Conservation (phyloP, 1,140 invertebrate species). For the Drosophila auraria region DNA sequence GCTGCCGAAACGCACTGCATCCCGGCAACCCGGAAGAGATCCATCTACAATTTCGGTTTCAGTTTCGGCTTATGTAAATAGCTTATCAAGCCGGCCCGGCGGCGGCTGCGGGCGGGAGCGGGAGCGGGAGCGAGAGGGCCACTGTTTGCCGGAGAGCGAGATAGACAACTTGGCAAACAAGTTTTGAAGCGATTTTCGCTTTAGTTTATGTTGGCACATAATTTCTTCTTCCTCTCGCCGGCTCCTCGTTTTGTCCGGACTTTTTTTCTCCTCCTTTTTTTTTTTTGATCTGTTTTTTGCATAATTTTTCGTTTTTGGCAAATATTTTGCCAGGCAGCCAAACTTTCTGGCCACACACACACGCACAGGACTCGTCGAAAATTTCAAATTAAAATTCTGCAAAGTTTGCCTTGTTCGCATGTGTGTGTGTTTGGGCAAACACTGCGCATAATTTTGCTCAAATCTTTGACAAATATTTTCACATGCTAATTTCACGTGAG, state of each 20-base stretch:
- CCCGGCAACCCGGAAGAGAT: conserved; percentile 21
- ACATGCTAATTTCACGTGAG: conserved; percentile 80
- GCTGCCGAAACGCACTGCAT: conserved; percentile 17
- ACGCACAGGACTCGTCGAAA: conserved; percentile 58
- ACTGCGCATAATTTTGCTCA: conserved; percentile 81
- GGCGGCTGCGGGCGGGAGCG: conserved; percentile 17
- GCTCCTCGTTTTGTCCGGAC: too few relatives aligned
- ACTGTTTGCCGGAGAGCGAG: conserved; percentile 5
- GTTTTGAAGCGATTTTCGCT: conserved; percentile 74
- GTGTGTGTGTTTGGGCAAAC: conserved; percentile 72
- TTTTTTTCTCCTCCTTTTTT: neutral
- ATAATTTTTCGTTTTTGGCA: conserved; percentile 65
- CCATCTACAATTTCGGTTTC: conserved; percentile 47
- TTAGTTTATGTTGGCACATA: conserved; percentile 79
- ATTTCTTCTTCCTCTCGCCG: conserved; percentile 36
- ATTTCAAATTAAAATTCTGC: conserved; percentile 80
- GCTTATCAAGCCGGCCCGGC: conserved; percentile 52
- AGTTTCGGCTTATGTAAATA: conserved; percentile 72
- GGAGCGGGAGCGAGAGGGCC: conserved; percentile 19
- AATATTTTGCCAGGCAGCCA: conserved; percentile 70
- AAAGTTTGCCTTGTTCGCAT: conserved; percentile 63
- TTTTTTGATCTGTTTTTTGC: conserved; percentile 34
- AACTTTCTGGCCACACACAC: conserved; percentile 60
- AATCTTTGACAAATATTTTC: conserved; percentile 83
- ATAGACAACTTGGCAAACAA: conserved; percentile 70